These are phyloP conservation scores for Drosophila navojoa DNA, from an alignment of 1,140 invertebrate species.

Conservation along the genomic window DNA sequence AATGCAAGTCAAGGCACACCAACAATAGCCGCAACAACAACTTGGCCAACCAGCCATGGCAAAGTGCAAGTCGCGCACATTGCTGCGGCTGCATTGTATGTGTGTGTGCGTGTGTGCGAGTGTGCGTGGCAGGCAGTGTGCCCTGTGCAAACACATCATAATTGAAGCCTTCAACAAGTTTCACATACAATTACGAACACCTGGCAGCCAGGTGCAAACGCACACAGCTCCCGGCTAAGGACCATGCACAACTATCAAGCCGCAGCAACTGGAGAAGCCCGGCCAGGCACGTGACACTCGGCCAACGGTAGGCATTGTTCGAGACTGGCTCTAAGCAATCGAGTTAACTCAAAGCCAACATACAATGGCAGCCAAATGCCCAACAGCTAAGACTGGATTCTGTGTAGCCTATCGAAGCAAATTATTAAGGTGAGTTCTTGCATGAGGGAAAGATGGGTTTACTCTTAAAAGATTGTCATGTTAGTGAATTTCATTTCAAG, in stretches of 20 bases:
- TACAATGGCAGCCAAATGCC: not conserved
- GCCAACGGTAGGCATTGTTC: not conserved
- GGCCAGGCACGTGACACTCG: slow-evolving; percentile 13
- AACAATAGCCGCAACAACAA: slow-evolving; percentile 17
- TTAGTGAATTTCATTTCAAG: no score
- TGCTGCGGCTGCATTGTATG: slow-evolving; percentile 53
- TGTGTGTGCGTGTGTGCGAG: slow-evolving; percentile 5
- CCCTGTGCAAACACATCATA: slow-evolving; percentile 73
- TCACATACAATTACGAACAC: slow-evolving; percentile 79
- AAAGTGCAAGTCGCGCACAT: slow-evolving; percentile 63
- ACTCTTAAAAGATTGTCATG: no score
- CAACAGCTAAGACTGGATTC: no score
- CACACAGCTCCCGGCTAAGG: slow-evolving; percentile 6
- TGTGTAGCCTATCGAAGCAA: no score
- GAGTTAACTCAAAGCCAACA: not conserved
- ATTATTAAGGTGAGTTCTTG: no score
- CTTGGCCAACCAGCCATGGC: slow-evolving; percentile 44
- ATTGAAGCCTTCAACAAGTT: slow-evolving; percentile 81
- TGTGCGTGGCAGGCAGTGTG: slow-evolving; percentile 35
- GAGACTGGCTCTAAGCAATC: not conserved
- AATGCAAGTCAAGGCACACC: slow-evolving; percentile 46
- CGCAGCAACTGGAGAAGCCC: not conserved
- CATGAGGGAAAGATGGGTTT: no score
- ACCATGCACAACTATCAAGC: slow-evolving; percentile 3
- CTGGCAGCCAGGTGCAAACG: slow-evolving; percentile 55